Evolutionary conservation across 1,140 invertebrate genomes (phyloP), one percentile per base, ranked within the genome.

Genomic region (Drosophila pallidifrons): DNA sequence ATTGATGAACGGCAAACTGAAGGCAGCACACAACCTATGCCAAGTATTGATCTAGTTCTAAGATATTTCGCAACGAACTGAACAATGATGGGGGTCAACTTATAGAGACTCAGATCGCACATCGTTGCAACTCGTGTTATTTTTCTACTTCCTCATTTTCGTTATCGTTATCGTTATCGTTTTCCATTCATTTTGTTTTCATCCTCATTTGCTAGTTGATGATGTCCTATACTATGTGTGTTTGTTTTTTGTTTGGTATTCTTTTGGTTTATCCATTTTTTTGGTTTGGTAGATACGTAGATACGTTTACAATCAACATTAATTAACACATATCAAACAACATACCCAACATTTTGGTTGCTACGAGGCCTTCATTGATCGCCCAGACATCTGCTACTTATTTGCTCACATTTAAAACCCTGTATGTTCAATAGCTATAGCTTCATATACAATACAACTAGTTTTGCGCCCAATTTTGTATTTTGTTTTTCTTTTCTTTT

Each of bases 331-430:
- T 47, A 64, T 78, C 57, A 65, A 81, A 78, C 75, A 78, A 69
- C 74, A 60, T 63, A 45, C 74, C 67, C 66, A 71, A 47, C 43
- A 43, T 71, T 25, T 47, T 77, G 60, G 55, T 58, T 63, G 54
- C 66, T 74, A 63, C 45, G 38, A 55, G 54, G 57, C 55, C 63
- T 58, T 47, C 35, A 64, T 47, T 59, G 46, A 65, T 72, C 45
- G 61, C 60, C 47, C 54, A 38, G 52, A 76, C 60, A 58, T 77
- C 55, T 25, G 35, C 67, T 83, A 81, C 58, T 72, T 86, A 78
- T 81, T 79, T 89, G 85, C 85, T 89, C 85, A 85, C 85, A 89
- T 89, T 89, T 89, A 89, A 89, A 89, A 89, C 85, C 85, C 85
- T 89, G 85, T 89, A 89, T 89, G 86, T 89, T 89, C 81, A 85